Percentiles rank a stretch among this genome's conserved stretches.
Conservation (phyloP, 2,888 invertebrate genomes). For the Lamellibrachia columna region DNA sequence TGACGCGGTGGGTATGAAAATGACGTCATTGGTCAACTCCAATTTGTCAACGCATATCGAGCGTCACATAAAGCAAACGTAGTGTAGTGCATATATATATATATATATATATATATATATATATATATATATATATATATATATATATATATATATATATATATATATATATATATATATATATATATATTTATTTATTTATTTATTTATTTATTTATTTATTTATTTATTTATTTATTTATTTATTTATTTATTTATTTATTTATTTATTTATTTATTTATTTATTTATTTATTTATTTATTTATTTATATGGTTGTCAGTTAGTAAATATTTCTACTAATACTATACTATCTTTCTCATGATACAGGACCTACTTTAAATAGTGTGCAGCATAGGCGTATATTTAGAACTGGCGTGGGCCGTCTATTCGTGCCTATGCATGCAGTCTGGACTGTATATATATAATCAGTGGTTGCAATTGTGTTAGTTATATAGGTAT, state of each 20-base stretch:
- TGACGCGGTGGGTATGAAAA: not conserved
- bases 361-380: too few relatives aligned
- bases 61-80: too few relatives aligned
- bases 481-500: not conserved
- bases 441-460: not conserved
- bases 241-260: constrained; percentile 20
- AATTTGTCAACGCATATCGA: not conserved
- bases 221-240: constrained; percentile 24
- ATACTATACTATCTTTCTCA: too few relatives aligned
- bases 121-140: not conserved
- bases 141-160: not conserved
- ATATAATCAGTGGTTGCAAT: not conserved
- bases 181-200: not conserved
- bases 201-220: constrained; percentile 17
- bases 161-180: constrained; percentile 16
- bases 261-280: constrained; percentile 18
- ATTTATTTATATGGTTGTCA: not conserved
- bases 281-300: constrained; percentile 20
- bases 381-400: too few relatives aligned
- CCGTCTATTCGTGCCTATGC: not conserved
- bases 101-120: constrained; percentile 13
- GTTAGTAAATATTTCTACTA: too few relatives aligned
- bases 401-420: not conserved
- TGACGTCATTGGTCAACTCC: constrained; percentile 9
- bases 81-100: not conserved